Percentiles rank a stretch among this genome's conserved stretches.
phyloP scores from a whole-genome alignment of 2,113 vertebrate genomes.

The Saguinus midas region DNA sequence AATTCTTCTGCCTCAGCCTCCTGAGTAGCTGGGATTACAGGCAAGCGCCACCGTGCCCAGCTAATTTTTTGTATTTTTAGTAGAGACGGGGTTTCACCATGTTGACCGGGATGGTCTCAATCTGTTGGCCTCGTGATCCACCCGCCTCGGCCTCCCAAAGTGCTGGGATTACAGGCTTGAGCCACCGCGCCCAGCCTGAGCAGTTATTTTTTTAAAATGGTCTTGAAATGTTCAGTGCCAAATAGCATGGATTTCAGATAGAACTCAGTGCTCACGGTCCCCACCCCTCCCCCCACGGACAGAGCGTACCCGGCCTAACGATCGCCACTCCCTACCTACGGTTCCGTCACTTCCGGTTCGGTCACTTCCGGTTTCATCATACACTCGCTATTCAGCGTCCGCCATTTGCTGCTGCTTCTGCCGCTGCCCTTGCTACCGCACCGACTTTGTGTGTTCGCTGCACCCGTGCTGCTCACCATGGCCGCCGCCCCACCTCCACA shows the following conservation, averaged over 20 bases:
- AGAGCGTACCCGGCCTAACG: neutral
- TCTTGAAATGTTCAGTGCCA: neutral
- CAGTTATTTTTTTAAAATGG: neutral
- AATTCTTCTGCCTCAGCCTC: no score
- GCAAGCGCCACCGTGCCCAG: accelerated
- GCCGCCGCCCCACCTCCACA: accelerated
- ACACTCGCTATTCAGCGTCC: neutral
- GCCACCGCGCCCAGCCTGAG: neutral
- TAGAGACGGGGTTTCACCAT: no score
- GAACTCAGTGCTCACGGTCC: neutral
- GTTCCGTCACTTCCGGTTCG: neutral
- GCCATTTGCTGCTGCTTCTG: neutral
- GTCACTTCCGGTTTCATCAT: neutral
- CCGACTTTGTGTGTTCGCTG: neutral
- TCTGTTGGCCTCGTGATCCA: no score
- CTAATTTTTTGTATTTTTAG: no score
- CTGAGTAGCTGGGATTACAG: no score
- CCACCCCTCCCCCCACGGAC: neutral
- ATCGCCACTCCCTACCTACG: neutral
- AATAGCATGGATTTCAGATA: neutral
- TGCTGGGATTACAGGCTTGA: no score
- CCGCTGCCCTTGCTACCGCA: no score
- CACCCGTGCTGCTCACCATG: accelerated
- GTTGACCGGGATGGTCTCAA: no score
- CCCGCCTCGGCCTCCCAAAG: no score